Evolutionary conservation across 2,888 invertebrate genomes (phyloP), one percentile per base, ranked within the genome.

Genomic region (Lepidocyrtinus sp.): DNA sequence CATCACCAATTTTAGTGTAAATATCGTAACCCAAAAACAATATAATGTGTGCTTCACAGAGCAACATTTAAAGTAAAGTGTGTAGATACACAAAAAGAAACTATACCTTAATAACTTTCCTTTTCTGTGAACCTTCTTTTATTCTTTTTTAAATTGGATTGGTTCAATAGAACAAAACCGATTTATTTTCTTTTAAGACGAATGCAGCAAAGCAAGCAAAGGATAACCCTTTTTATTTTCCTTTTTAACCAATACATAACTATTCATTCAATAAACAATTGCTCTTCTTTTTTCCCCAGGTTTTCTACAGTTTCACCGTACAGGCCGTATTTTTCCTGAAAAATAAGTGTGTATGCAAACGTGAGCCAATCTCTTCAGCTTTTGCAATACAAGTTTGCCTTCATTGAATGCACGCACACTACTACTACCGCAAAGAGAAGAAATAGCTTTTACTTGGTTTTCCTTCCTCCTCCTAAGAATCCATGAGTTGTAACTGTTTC

Each of bases 131-230:
- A n/a, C n/a, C n/a, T 55, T 55, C 27, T 69, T 69, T 27, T 25
- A 50, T 17, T 25, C 55, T 69, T 69, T 69, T 26, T 59, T 55
- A 55, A 69, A 69, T 26, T 59, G 69, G 59, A 55, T 69, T 69
- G 59, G 50, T 69, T 69, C 50, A 50, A 59, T 24, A 21, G 55
- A 69, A 69, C 68, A 55, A 69, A 69, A 24, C 21, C 9, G 19
- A 55, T 19, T 69, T 21, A 1, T 25, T 22, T 9, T 19, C 27
- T 36, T 63, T 64, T 21, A 45, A 21, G 2, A 69, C n/a, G 25
- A n/a, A 63, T 26, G 7, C 63, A 19, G 24, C 17, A 65, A 65
- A 65, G 36, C 64, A 24, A 21, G 26, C 62, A 62, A 62, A 1
- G 26, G n/a, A 62, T 24, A 17, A 7, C 22, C 1, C 22, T 27